Evolutionary conservation across 2,113 vertebrate species (phyloP), one percentile per base, ranked within the genome.

Genomic region (Jacana jacana): DNA sequence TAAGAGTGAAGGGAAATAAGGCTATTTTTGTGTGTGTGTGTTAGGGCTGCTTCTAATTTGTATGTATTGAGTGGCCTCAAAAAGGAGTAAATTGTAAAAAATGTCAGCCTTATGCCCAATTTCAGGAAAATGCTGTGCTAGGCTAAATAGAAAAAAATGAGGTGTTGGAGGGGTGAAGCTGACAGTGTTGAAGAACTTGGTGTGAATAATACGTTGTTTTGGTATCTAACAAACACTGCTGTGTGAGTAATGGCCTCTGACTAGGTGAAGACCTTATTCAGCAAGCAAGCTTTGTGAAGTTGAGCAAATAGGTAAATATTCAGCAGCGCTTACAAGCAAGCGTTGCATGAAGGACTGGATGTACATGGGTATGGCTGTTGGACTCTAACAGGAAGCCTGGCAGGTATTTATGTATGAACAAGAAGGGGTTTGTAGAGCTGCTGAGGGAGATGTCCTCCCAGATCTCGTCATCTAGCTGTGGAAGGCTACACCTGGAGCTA

Each of bases 81-180:
- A 35, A 77, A 40, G 14, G 37, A 42, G n/a, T 78, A 68, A 80
- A 88, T 39, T 17, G 23, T 78, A 39, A 48, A 75, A 85, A 54
- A 76, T 31, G 31, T 84, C 63, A 88, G 49, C 18, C 49, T 91
- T 60, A 18, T 42, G 31, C 17, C 31, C 6, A 49, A 9, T 93
- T 86, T 88, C 44, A 57, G 61, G 35, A 75, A 90, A 92, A 81
- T 55, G 60, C 52, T 84, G 73, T 55, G 57, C 28, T 71, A 57
- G 42, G 28, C 71, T 96, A 84, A 91, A 68, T 16, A 81, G 69
- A 31, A 83, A 78, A 78, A 97, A 91, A 82, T 79, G 81, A 87
- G 37, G 6, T 79, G 20, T 37, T 94, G 65, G 52, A 30, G 40
- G 12, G 11, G 20, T 42, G 40, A 86, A 16, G 20, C 7, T 91